phyloP scores from a whole-genome alignment of 2,888 invertebrate genomes.

The Apotomis betuletana region DNA sequence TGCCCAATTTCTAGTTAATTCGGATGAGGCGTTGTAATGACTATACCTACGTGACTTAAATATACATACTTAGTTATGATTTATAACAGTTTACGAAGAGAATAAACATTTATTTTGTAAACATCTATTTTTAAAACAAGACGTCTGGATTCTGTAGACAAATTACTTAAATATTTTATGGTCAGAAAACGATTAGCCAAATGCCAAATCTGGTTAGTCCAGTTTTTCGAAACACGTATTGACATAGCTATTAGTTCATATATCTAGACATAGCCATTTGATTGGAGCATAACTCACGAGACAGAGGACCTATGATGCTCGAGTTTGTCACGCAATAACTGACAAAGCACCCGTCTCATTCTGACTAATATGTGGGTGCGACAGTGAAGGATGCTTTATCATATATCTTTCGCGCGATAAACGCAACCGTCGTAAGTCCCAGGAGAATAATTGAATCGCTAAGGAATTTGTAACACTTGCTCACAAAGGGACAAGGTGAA shows the following conservation, averaged over 20 bases:
- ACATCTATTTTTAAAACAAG: neutral
- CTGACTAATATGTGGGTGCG: too few species aligned
- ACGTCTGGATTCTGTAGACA: slow-evolving; percentile 4
- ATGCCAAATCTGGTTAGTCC: slow-evolving; percentile 23
- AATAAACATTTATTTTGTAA: too few species aligned
- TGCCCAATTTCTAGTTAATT: slow-evolving; percentile 5
- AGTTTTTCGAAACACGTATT: slow-evolving; percentile 13
- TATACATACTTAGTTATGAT: too few species aligned
- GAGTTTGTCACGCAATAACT: too few species aligned
- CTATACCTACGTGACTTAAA: too few species aligned
- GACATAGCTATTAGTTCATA: slow-evolving; percentile 6
- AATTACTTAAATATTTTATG: slow-evolving; percentile 15
- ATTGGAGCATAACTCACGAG: neutral
- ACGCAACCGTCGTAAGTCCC: too few species aligned
- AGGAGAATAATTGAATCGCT: slow-evolving; percentile 9
- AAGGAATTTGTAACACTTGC: slow-evolving; percentile 36
- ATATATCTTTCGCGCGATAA: too few species aligned
- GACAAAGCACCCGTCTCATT: too few species aligned
- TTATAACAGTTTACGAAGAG: too few species aligned
- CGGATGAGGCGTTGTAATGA: neutral
- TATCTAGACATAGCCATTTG: neutral
- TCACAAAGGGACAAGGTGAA: slow-evolving; percentile 35
- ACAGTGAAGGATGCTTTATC: too few species aligned
- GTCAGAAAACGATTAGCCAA: slow-evolving; percentile 14
- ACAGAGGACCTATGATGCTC: too few species aligned